Percentiles rank a stretch among this genome's conserved stretches.
These are phyloP conservation scores for Peromyscus californicus DNA, from an alignment of 2,113 vertebrate species.

Conservation along the genomic window DNA sequence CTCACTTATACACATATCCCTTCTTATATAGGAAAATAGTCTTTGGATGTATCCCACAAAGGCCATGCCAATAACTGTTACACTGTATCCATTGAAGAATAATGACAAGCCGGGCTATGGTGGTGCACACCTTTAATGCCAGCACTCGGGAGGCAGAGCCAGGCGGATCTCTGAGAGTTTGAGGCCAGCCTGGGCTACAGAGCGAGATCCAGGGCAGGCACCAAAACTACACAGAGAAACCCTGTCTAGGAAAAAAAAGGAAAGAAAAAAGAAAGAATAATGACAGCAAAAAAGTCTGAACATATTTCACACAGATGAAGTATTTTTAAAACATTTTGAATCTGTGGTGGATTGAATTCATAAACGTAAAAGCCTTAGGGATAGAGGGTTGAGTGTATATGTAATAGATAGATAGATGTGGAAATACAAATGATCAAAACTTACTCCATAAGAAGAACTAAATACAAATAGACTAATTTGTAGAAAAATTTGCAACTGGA, in stretches of 20 bases:
- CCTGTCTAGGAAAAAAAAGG: no score
- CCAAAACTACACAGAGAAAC: no score
- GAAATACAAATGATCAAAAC: slow-evolving; percentile 51
- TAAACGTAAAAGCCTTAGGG: neutral
- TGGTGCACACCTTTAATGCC: no score
- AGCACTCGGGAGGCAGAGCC: no score
- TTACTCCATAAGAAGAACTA: neutral
- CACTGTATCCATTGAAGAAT: neutral
- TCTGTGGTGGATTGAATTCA: neutral
- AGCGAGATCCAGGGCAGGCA: no score
- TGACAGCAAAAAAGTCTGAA: neutral
- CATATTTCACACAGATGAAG: neutral
- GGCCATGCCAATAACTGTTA: neutral
- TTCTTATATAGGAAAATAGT: neutral
- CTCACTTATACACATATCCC: neutral
- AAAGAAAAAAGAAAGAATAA: neutral
- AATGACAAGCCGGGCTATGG: neutral
- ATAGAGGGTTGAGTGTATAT: neutral
- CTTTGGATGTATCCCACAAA: neutral
- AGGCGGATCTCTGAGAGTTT: no score
- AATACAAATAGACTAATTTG: slow-evolving; percentile 44
- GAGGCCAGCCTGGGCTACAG: no score
- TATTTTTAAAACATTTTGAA: neutral
- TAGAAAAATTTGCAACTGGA: slow-evolving; percentile 15
- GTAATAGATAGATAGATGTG: neutral